phyloP scores from a whole-genome alignment of 2,888 invertebrate genomes.

The Oxyscelio sp. region DNA sequence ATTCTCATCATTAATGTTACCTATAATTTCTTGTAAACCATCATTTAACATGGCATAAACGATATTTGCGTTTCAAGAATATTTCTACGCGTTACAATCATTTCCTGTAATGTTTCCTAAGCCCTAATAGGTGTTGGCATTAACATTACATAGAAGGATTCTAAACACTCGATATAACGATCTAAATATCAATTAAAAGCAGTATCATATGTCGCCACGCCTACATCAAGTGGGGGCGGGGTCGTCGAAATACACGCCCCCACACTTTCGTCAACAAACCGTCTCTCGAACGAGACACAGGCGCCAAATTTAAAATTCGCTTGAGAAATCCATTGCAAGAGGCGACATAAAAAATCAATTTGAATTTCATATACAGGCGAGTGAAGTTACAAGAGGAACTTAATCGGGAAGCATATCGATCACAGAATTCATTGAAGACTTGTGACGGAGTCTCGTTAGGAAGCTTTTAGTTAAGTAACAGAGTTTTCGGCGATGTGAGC shows the following conservation, averaged over 20 bases:
- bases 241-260: not conserved
- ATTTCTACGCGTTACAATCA: no score
- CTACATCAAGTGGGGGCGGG: constrained; percentile 12
- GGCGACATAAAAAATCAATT: constrained; percentile 16
- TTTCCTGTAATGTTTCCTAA: no score
- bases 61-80: no score
- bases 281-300: not conserved
- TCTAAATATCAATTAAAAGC: not conserved
- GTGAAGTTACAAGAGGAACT: constrained; percentile 35
- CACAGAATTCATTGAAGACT: constrained; percentile 35
- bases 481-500: constrained; percentile 38
- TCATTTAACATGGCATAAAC: no score
- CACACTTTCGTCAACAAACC: constrained; percentile 7
- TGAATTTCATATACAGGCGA: not conserved
- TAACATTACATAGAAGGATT: no score
- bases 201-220: constrained; percentile 10
- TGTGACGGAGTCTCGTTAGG: constrained; percentile 76
- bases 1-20: no score
- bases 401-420: constrained; percentile 17
- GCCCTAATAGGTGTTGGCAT: no score
- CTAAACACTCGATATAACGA: not conserved
- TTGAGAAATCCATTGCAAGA: not conserved
- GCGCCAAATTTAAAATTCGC: constrained; percentile 33
- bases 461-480: constrained; percentile 81
- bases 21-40: no score